Evolutionary conservation across 2,888 invertebrate genomes (phyloP), one percentile per base, ranked within the genome.

Genomic region (Patella ulyssiponensis): DNA sequence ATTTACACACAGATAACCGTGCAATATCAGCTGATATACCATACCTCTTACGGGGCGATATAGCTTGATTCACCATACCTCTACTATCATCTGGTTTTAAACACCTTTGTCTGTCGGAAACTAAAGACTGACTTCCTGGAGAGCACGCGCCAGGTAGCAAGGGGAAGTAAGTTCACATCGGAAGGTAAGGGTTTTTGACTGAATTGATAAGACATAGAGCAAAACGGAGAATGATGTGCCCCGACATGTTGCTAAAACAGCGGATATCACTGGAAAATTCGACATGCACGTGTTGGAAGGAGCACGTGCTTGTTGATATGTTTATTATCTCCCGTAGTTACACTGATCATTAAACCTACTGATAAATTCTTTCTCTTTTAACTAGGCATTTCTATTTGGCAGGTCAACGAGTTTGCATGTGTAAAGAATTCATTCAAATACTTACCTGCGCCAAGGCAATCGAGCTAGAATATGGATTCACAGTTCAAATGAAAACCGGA

Each of bases 21-120:
- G 64, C 64, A 64, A 64, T 64, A 64, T 64, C 64, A 64, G 64
- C 12, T 64, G 20, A 64, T 64, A 64, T 64, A 64, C 64, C 64
- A 64, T 64, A 64, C 64, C 64, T 64, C 64, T 64, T 23, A 64
- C 64, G 20, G 23, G 64, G 64, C 64, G 23, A 23, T 64, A 64
- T 64, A 64, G n/a, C 64, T 44, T 64, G n/a, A 64, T 64, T 20
- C n/a, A 64, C 64, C 64, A 64, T 64, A 23, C 64, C 23, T 20
- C 23, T 23, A 64, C 23, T 64, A 9, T 44, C 44, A 44, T 44
- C 44, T 44, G 44, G 44, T 44, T 64, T 64, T 23, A 64, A 64
- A 64, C 23, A 64, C 64, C 64, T 64, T 64, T 64, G 23, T 64
- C 23, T 64, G 15, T 64, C 20, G 64, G 64, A 64, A 64, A 64